Evolutionary conservation across 1,140 invertebrate species (phyloP).

Genomic region (Zaprionus vittiger): DNA sequence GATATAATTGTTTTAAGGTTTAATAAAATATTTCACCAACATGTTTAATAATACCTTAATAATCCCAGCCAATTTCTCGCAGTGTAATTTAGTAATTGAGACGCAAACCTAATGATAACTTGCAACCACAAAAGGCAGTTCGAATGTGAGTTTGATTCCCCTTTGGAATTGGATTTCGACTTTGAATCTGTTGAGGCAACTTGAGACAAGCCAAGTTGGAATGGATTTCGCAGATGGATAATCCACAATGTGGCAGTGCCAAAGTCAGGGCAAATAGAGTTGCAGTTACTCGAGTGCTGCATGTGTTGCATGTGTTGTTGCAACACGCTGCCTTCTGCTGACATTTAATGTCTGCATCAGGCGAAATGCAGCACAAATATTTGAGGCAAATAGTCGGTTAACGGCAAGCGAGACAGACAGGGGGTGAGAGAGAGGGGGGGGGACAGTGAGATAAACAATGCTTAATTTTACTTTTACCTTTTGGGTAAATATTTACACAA

Average conservation of each 20-base stretch:
- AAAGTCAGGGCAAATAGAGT: not conserved
- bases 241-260: not conserved
- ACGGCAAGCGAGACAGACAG: slow-evolving; percentile 16
- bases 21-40: no score
- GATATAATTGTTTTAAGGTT: no score
- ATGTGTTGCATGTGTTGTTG: slow-evolving; percentile 6
- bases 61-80: not conserved
- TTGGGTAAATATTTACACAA: slow-evolving; percentile 72
- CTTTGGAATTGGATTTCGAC: not conserved
- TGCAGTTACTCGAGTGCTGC: not conserved
- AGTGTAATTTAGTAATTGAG: slow-evolving; percentile 3
- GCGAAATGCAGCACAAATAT: slow-evolving; percentile 5
- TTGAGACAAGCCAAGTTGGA: not conserved
- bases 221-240: not conserved
- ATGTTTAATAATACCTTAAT: no score
- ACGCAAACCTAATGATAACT: not conserved
- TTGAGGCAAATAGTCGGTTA: slow-evolving; percentile 3
- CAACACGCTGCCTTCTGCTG: not conserved
- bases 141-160: not conserved
- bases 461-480: slow-evolving; percentile 13
- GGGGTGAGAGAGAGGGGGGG: not conserved
- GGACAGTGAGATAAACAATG: not conserved
- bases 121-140: not conserved
- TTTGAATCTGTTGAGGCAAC: not conserved
- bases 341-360: slow-evolving; percentile 10